Evolutionary conservation across 2,888 invertebrate genomes (phyloP).

Genomic region (Caenorhabditis sp.): DNA sequence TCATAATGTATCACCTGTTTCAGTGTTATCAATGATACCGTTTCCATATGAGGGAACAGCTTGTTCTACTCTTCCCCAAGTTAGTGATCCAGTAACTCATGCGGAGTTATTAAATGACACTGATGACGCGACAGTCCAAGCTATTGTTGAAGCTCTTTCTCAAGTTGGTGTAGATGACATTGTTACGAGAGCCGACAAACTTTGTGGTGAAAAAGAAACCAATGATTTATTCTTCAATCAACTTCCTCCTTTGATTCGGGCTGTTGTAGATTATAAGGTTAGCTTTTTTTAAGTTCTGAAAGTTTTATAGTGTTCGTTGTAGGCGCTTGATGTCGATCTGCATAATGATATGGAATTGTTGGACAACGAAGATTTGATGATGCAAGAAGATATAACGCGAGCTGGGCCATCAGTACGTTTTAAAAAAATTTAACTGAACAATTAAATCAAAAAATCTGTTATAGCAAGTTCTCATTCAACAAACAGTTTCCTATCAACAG

Average conservation of each 20-base stretch:
- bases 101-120: conserved; percentile 26
- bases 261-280: conserved; percentile 35
- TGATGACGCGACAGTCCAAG: conserved; percentile 31
- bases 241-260: conserved; percentile 47
- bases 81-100: conserved; percentile 31
- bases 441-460: background rate
- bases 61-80: conserved; percentile 36
- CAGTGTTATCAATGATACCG: conserved; percentile 57
- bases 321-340: conserved; percentile 49
- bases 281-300: conserved; percentile 4
- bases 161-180: conserved; percentile 54
- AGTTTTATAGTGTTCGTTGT: background rate
- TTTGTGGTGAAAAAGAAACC: conserved; percentile 35
- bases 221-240: conserved; percentile 52
- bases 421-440: no score
- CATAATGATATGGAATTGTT: conserved; percentile 36
- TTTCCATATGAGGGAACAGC: conserved; percentile 54
- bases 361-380: conserved; percentile 41
- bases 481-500: background rate
- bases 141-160: conserved; percentile 42
- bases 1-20: conserved; percentile 13
- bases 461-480: conserved; percentile 5
- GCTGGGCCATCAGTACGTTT: conserved; percentile 1
- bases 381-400: conserved; percentile 31
- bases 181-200: conserved; percentile 37